A percentile compares a stretch with the other conserved stretches of the same genome.
Evolutionary conservation across 2,113 vertebrate genomes (phyloP).

Genomic region (Polypterus senegalus): DNA sequence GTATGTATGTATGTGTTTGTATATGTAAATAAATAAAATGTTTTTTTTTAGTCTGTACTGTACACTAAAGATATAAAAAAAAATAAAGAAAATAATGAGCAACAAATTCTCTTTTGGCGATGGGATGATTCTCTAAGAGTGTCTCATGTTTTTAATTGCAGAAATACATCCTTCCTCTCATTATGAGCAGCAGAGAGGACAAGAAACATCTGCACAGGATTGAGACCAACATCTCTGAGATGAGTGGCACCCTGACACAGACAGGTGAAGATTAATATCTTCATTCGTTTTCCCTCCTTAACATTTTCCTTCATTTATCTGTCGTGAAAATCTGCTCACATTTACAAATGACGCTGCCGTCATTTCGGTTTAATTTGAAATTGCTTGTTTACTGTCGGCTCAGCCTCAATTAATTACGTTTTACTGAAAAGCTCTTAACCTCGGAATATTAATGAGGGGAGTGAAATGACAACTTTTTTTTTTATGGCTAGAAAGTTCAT

Average conservation of each 20-base stretch:
- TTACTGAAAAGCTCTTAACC: conserved; percentile 99
- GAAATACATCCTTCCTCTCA: conserved; percentile 94
- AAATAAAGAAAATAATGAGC: no score
- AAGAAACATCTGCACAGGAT: conserved; percentile 96
- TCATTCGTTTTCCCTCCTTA: conserved; percentile 75
- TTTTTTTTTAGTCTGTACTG: no score
- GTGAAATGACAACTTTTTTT: conserved; percentile 90
- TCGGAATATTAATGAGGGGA: conserved; percentile 99
- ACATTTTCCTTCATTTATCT: conserved; percentile 97
- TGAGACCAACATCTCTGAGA: conserved; percentile 81
- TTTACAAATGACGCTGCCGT: conserved; percentile 98
- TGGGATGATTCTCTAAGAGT: conserved; percentile 43
- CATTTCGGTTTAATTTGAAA: conserved; percentile 99
- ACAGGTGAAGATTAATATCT: conserved; percentile 99
- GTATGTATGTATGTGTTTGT: no score
- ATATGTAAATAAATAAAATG: no score
- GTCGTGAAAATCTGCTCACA: conserved; percentile 95
- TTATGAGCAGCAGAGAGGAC: conserved; percentile 89
- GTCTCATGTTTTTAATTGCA: conserved; percentile 63
- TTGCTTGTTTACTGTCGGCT: conserved; percentile 99
- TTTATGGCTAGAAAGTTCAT: conserved; percentile 91
- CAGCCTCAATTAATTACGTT: conserved; percentile 99
- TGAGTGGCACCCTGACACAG: conserved; percentile 98
- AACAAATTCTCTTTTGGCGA: no score
- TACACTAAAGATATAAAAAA: no score